Base-by-base conservation (phyloP, 2,888 invertebrate genomes). In the Pycnomerus fuliginosus region DNA sequence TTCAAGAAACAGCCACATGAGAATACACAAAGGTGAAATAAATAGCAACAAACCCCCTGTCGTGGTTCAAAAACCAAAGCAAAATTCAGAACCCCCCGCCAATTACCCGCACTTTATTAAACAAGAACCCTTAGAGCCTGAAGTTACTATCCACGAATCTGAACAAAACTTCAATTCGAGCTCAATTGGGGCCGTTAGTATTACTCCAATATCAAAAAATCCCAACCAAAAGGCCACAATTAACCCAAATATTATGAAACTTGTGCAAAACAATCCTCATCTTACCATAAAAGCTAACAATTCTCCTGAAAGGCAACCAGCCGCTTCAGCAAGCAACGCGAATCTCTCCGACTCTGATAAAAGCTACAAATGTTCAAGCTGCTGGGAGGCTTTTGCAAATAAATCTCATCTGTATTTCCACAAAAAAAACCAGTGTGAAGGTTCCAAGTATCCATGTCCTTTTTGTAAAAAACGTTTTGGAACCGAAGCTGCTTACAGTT, bases 391-490 rank as follows among this genome's bases (percentile, higher is more conserved):
- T 10, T 73, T 72, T 39, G 61, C 67, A 1, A 73, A 71, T 46
- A 73, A 73, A 44, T 72, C 72, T 0, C 69, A 70, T 52, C 56
- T 73, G 33, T 72, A 72, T 55, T 72, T 72, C 52, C 73, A 73
- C 45, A 72, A 72, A 55, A 73, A 72, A 52, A 70, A 72, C 50
- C 69, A 71, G 42, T 73, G 72, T 50, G 69, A 70, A 41, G 71
- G 72, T 2, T 72, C 72, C 1, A 61, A 69, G 36, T 71, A 69
- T 56, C 73, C 73, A 15, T 73, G 73, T 55, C 73, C 73, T 15
- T 73, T 73, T 52, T 73, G 73, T 48, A 71, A 72, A 49, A 72
- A 72, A 48, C 64, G 73, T 2, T 73, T 73, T 44, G 72, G 72
- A 1, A 72, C 72, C 2, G 71, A 72, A 44, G 68, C 70, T 3